Evolutionary conservation across 2,888 invertebrate genomes (phyloP).

Genomic region (Poecilobothrus nobilitatus): DNA sequence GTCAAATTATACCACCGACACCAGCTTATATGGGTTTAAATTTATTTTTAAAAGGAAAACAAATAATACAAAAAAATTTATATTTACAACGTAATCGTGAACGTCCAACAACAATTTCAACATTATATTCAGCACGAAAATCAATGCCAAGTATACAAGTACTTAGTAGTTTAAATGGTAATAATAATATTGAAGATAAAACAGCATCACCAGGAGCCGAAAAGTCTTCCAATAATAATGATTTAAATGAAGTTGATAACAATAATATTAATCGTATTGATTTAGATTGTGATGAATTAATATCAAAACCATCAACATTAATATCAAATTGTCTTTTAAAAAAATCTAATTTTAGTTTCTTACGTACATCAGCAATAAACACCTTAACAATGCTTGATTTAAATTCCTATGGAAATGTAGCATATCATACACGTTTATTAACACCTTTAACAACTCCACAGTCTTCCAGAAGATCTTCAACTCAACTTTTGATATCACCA

Average conservation of each 20-base stretch:
- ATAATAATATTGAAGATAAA: not conserved
- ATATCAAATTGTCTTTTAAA: not conserved
- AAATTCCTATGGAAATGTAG: not conserved
- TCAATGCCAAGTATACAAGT: conserved; percentile 6
- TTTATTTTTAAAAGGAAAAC: conserved; percentile 41
- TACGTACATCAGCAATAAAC: not conserved
- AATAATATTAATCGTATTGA: not conserved
- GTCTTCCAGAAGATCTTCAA: not conserved
- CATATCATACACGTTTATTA: conserved; percentile 8
- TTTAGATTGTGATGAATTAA: not conserved
- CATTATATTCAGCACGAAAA: conserved; percentile 23
- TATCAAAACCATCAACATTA: not conserved
- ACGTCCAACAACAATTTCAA: conserved; percentile 28
- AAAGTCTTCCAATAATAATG: not conserved
- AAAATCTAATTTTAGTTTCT: not conserved
- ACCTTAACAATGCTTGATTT: not conserved
- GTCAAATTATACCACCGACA: conserved; percentile 65
- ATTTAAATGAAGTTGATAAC: not conserved
- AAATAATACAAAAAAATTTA: conserved; percentile 33
- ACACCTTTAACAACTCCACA: not conserved
- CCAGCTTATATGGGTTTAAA: conserved; percentile 67
- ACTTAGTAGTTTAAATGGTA: not conserved
- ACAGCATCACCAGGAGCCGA: not conserved
- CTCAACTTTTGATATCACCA: conserved; percentile 7
- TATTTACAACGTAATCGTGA: conserved; percentile 31